Evolutionary conservation across 2,113 vertebrate genomes (phyloP).

Genomic region (Morone chrysops): DNA sequence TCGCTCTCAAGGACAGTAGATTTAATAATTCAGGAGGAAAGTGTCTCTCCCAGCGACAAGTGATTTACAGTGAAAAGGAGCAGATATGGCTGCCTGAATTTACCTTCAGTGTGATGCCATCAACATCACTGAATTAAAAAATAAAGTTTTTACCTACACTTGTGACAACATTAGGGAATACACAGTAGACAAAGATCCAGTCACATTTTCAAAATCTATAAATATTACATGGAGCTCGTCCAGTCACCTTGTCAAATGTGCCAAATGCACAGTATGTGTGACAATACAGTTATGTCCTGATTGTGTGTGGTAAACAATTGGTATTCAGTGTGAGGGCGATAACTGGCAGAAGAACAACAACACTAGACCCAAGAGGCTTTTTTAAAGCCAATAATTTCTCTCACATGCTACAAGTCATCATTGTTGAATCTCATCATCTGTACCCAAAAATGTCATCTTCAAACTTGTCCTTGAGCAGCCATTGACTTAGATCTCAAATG

Average conservation of each 20-base stretch:
- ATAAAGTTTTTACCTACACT: slow-evolving; percentile 14
- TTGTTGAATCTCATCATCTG: slow-evolving; percentile 33
- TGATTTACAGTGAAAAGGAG: slow-evolving; percentile 60
- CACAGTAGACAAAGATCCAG: slow-evolving; percentile 13
- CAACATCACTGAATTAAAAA: slow-evolving; percentile 17
- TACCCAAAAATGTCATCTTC: slow-evolving; percentile 7
- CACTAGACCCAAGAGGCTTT: slow-evolving; percentile 22
- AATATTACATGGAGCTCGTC: slow-evolving; percentile 54
- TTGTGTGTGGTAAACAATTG: slow-evolving; percentile 30
- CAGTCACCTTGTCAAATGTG: slow-evolving; percentile 59
- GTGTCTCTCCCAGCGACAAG: slow-evolving; percentile 29
- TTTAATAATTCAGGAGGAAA: slow-evolving; percentile 74
- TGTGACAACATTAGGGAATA: slow-evolving; percentile 44
- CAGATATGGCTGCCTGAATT: slow-evolving; percentile 38
- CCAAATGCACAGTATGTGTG: slow-evolving; percentile 17
- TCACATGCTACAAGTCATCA: slow-evolving; percentile 20
- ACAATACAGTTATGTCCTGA: slow-evolving; percentile 35
- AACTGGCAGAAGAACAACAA: slow-evolving; percentile 24
- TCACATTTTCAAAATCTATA: slow-evolving; percentile 44
- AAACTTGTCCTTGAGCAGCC: slow-evolving; percentile 44
- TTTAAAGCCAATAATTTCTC: slow-evolving; percentile 38
- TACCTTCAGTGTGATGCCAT: slow-evolving; percentile 22
- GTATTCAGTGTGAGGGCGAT: slow-evolving; percentile 8
- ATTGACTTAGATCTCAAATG: slow-evolving; percentile 23
- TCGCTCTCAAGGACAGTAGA: slow-evolving; percentile 67